Evolutionary conservation across 2,888 invertebrate genomes (phyloP), one percentile per base, ranked within the genome.

Genomic region (Acronicta leporina): DNA sequence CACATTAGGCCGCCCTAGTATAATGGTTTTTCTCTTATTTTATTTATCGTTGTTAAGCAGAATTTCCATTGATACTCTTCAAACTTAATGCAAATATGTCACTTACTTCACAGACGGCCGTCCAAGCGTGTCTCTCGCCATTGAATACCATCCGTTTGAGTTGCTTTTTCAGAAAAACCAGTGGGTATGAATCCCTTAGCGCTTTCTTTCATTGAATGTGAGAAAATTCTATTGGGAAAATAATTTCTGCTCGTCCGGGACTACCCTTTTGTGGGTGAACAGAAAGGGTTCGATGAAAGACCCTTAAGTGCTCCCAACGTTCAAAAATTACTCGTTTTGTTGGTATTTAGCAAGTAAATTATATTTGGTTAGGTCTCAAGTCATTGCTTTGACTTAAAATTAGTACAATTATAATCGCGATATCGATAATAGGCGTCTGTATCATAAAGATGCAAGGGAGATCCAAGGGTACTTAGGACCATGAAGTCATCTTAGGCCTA

Each of bases 161-260:
- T 83, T 76, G 79, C 86, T 88, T 88, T 82, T 87, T 87, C 87
- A 89, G 84, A 87, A 85, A 89, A 89, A 87, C 87, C 89, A 88
- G 85, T 86, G 84, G 75, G 85, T 85, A 86, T 84, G 87, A 85
- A 85, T 83, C 84, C 84, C 83, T 79, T 76, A 69, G 75, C 83
- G 80, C 84, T 83, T 83, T 84, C 84, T 81, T 80, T 81, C 80
- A 82, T 85, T 84, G 79, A 79, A 82, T 84, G 88, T 84, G 88
- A 82, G 85, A 86, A 88, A 90, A 89, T 88, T 89, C 89, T 87
- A 89, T 90, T 86, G 86, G 80, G 79, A 85, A 88, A 87, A 89
- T 89, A 89, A 90, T 91, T 89, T 82, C 82, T 83, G 79, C 85
- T 86, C 71, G 80, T 75, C 79, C 80, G 50, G 46, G 56, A 14